Evolutionary conservation across 2,113 vertebrate genomes (phyloP).

Genomic region (Nannospalax galili): DNA sequence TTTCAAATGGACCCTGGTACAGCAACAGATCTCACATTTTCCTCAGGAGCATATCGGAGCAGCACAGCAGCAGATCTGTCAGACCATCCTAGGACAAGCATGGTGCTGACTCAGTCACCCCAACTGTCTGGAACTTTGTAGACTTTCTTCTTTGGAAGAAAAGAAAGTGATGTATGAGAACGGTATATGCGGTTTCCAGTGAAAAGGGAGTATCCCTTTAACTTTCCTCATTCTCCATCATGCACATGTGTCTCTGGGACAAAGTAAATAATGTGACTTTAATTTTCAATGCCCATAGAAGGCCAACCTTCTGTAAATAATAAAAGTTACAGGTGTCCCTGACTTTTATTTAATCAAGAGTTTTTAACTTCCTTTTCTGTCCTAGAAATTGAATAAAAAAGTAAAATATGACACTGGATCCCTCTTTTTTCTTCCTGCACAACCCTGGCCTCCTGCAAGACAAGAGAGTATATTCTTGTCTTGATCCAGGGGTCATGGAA

Average conservation of each 20-base stretch:
- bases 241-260: background rate
- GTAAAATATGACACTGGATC: background rate
- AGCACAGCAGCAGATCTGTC: background rate
- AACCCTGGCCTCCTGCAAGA: background rate
- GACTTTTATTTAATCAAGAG: background rate
- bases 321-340: background rate
- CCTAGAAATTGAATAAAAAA: background rate
- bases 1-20: background rate
- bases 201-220: background rate
- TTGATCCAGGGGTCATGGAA: background rate
- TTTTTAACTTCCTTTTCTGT: background rate
- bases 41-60: background rate
- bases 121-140: background rate
- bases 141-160: background rate
- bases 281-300: background rate
- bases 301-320: background rate
- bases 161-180: background rate
- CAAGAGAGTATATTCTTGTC: background rate
- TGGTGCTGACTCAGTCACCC: background rate
- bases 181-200: background rate
- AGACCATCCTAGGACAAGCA: background rate
- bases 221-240: background rate
- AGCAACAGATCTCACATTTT: background rate
- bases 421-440: background rate
- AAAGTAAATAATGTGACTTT: constrained; percentile 5